Base-by-base conservation (phyloP, 1,140 invertebrate species). In the Dendrolimus punctatus region DNA sequence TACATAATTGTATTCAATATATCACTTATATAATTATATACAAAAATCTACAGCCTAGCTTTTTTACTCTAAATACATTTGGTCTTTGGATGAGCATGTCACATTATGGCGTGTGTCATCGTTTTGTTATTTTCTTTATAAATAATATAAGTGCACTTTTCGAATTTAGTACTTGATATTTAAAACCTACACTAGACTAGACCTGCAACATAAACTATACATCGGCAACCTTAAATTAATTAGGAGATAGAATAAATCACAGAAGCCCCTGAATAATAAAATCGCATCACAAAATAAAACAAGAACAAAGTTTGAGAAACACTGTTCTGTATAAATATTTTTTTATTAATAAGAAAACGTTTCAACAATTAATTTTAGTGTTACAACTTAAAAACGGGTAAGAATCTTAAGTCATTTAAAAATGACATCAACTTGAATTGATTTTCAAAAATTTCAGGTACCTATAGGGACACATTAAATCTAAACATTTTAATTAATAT, bases 71-170 rank as follows among this genome's bases (percentile, higher is more conserved):
- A 85, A 72, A 74, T 76, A 81, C 73, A 79, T 81, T 85, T 85
- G 81, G 81, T 85, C 81, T 85, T 85, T 85, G 78, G 81, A 77
- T 83, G 80, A 85, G 78, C 79, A 71, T 82, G 79, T 81, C 68
- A 82, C 68, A 66, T 78, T 79, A 81, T 81, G 81, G 78, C 80
- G 68, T 78, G 67, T 77, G 74, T 82, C 71, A 73, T 77, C 67
- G 23, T 60, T 81, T 71, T 73, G 71, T 77, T 68, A 73, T 53
- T 70, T 23, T 23, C 23, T 23, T 23, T 23, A 23, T 79, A 74
- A 76, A 80, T 67, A 73, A 78, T 75, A 80, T 82, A 85, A 85
- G 81, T 82, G 81, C 81, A 85, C 80, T 85, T 84, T 68, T 74
- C 57, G 53, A 78, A 80, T 82, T 80, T 80, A 74, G 69, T 81